Conservation (phyloP, 2,888 invertebrate species). For the Drosophila acutilabella region DNA sequence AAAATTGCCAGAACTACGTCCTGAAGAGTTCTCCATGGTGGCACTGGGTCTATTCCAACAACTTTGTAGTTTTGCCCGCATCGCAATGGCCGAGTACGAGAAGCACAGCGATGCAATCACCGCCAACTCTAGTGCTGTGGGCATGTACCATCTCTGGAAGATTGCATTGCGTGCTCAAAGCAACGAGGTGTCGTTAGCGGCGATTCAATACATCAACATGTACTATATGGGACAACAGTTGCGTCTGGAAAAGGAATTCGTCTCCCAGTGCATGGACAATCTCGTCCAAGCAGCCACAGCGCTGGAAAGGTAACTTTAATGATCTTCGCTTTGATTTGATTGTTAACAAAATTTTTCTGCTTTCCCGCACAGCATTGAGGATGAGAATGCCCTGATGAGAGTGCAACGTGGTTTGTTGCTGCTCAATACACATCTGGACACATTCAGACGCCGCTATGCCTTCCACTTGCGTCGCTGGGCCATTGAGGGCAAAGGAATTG, state of each 20-base stretch:
- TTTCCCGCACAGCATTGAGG: constrained; percentile 76
- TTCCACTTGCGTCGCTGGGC: constrained; percentile 96
- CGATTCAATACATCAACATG: constrained; percentile 96
- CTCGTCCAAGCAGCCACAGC: constrained; percentile 93
- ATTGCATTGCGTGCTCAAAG: constrained; percentile 95
- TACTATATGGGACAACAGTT: constrained; percentile 97
- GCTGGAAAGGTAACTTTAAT: constrained; percentile 85
- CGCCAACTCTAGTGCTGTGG: constrained; percentile 88
- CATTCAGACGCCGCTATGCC: constrained; percentile 94
- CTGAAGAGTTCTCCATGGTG: constrained; percentile 96
- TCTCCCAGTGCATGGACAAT: constrained; percentile 96
- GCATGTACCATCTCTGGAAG: constrained; percentile 97
- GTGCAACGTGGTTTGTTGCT: constrained; percentile 95
- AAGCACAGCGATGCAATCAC: constrained; percentile 83
- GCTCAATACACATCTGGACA: constrained; percentile 96
- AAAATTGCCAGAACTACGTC: constrained; percentile 94
- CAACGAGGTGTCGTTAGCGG: constrained; percentile 97
- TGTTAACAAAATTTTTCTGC: background rate
- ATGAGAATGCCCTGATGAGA: constrained; percentile 93
- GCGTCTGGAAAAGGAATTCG: constrained; percentile 96
- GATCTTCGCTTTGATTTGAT: background rate
- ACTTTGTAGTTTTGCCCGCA: constrained; percentile 93
- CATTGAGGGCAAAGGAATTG: constrained; percentile 91
- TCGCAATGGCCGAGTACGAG: constrained; percentile 90
- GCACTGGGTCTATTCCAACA: constrained; percentile 96